Evolutionary conservation across 1,140 invertebrate genomes (phyloP), one percentile per base, ranked within the genome.

Genomic region (Zaprionus camerounensis): DNA sequence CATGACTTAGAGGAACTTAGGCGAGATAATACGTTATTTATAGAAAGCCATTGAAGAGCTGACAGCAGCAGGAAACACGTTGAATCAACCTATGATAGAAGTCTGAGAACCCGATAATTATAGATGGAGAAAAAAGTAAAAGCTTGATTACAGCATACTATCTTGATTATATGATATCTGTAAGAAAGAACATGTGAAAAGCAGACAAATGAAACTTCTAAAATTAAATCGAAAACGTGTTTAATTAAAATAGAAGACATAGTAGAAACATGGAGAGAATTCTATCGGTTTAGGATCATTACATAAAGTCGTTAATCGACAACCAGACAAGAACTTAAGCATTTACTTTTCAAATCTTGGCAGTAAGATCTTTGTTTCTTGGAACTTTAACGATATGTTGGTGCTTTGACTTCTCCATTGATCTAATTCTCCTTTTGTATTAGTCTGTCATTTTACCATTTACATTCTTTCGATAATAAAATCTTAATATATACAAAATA

Each of bases 11-110:
- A 62, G 22, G 36, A 62, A 44, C 61, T 62, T 74, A 49, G 22
- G 7, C 36, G 31, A 38, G 58, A n/a, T 70, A 36, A 74, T 53
- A n/a, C 34, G 12, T 74, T 74, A 70, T 74, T 70, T 62, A 74
- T 56, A 74, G 49, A 62, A 70, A 22, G 4, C 5, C 13, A 24
- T 12, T 2, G 3, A 36, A 6, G 9, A 71, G 22, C 22, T 51
- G 61, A 28, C 34, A 65, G 28, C 36, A 51, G 13, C 38, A 12
- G 44, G 3, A 44, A 38, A 38, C 36, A 36, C 34, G 34, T 36
- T 11, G 34, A 12, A 3, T 36, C 11, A 44, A 44, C 38, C 0
- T 15, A 2, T 41, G 38, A n/a, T n/a, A 44, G n/a, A 17, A 41
- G n/a, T 41, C 5, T 41, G 38, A 41, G n/a, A n/a, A 34, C 31